phyloP scores from a whole-genome alignment of 2,797 vertebrate species.

The Muscicapa comitata region DNA sequence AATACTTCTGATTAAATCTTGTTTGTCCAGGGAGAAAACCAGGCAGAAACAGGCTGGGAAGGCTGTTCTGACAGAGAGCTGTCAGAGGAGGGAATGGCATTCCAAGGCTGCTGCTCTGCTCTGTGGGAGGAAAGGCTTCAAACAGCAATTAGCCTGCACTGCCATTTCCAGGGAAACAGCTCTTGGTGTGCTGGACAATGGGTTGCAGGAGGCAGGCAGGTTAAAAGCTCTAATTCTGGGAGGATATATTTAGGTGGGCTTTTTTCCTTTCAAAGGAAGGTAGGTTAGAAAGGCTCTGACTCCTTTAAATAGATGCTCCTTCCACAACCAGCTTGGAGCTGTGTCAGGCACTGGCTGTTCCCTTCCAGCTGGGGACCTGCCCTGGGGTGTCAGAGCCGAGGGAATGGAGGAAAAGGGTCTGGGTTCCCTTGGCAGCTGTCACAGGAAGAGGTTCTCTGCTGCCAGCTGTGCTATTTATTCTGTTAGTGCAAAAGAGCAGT shows the following conservation, averaged over 20 bases:
- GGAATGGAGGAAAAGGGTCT: background rate
- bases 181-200: background rate
- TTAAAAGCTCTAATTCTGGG: constrained; percentile 28
- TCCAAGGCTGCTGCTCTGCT: background rate
- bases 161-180: background rate
- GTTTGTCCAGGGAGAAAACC: background rate
- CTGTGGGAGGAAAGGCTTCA: background rate
- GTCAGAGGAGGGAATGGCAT: background rate
- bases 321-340: background rate
- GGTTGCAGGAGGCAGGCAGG: background rate
- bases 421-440: background rate
- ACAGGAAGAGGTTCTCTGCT: background rate
- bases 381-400: background rate
- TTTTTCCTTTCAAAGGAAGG: background rate
- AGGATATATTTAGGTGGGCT: background rate
- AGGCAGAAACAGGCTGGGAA: background rate
- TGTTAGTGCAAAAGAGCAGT: background rate
- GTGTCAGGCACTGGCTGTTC: background rate
- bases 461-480: background rate
- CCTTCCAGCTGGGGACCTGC: background rate
- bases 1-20: background rate
- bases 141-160: background rate
- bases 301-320: background rate
- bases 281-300: background rate
- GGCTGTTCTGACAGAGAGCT: background rate